Conservation (phyloP, 2,113 vertebrate species). For the Ptilorrhoa leucosticta region DNA sequence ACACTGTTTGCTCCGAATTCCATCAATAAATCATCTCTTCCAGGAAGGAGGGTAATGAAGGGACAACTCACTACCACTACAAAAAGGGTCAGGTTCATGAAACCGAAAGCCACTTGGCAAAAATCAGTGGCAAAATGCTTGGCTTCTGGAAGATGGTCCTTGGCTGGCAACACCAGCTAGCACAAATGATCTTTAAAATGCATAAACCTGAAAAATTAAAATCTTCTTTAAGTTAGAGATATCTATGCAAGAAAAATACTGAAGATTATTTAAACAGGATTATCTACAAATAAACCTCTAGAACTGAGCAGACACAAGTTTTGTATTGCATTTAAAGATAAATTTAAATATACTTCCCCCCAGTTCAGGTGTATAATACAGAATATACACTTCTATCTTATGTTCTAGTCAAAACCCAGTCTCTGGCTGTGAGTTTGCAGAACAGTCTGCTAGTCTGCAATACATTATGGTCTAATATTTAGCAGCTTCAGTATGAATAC, state of each 20-base stretch:
- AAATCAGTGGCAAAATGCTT: background rate
- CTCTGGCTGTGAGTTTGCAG: background rate
- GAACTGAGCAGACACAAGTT: background rate
- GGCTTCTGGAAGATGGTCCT: background rate
- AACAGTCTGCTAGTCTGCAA: background rate
- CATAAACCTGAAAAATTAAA: background rate
- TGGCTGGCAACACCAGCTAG: background rate
- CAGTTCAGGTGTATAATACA: background rate
- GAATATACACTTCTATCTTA: background rate
- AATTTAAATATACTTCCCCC: background rate
- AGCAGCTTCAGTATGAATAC: background rate
- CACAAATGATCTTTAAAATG: background rate
- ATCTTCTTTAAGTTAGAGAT: background rate
- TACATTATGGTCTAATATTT: background rate
- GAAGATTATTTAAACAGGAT: background rate
- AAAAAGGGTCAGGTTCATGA: background rate
- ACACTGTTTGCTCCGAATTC: background rate
- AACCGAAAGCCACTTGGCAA: background rate
- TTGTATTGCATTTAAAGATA: background rate
- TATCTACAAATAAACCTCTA: background rate
- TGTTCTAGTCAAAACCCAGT: background rate
- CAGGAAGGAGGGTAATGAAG: background rate
- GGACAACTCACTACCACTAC: background rate
- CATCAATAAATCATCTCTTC: background rate
- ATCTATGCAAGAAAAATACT: background rate